phyloP scores from a whole-genome alignment of 2,888 invertebrate species.

The Stenichneumon culpator region DNA sequence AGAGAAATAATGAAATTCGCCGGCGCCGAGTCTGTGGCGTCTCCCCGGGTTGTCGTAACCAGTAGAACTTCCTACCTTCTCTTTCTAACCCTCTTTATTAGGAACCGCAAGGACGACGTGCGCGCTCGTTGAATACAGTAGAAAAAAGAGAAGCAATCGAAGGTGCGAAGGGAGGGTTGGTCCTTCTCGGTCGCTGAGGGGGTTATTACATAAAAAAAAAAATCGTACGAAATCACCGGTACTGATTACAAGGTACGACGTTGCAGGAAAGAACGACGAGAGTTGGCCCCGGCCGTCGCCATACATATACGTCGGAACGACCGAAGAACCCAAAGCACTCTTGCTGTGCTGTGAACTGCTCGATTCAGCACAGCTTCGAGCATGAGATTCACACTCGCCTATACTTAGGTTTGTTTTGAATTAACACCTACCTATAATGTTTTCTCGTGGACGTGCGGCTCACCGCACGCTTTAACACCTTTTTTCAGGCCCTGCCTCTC shows the following conservation, averaged over 20 bases:
- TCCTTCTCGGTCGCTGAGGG: constrained; percentile 61
- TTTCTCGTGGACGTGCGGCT: constrained; percentile 67
- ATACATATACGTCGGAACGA: constrained; percentile 35
- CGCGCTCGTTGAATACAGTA: constrained; percentile 48
- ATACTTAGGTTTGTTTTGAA: constrained; percentile 82
- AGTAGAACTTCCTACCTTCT: constrained; percentile 29
- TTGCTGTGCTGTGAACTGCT: constrained; percentile 43
- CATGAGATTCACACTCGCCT: constrained; percentile 72
- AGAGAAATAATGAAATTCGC: constrained; percentile 52
- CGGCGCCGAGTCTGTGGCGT: constrained; percentile 25
- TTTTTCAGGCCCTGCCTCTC: constrained; percentile 73
- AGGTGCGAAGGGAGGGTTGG: constrained; percentile 75
- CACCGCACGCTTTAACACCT: constrained; percentile 83
- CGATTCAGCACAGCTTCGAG: constrained; percentile 64
- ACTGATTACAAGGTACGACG: constrained; percentile 79
- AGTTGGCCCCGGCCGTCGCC: constrained; percentile 31
- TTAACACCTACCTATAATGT: constrained; percentile 78
- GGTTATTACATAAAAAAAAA: constrained; percentile 72
- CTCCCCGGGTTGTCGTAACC: constrained; percentile 43
- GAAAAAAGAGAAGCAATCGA: constrained; percentile 66
- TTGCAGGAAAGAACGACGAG: constrained; percentile 47
- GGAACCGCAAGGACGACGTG: constrained; percentile 40
- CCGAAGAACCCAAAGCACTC: neutral
- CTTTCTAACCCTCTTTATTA: constrained; percentile 45
- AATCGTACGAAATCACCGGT: constrained; percentile 75